These are phyloP conservation scores for Phanerotoma sp. DNA, from an alignment of 2,888 invertebrate species.

Conservation along the genomic window DNA sequence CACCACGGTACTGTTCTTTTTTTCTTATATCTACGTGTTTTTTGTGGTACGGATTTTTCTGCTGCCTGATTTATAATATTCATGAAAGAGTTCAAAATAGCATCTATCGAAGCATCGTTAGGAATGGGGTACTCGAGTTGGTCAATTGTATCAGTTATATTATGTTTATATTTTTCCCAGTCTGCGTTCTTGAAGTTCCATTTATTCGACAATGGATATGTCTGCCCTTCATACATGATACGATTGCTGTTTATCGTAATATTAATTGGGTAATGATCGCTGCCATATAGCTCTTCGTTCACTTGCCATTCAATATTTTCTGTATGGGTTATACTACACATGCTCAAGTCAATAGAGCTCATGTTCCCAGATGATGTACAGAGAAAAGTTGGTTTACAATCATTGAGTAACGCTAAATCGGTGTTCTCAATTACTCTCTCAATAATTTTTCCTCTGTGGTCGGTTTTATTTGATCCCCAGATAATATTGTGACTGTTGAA, in stretches of 20 bases:
- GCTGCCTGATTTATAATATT: neutral
- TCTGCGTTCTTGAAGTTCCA: slow-evolving; percentile 30
- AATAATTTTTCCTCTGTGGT: too few species aligned
- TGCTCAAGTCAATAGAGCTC: slow-evolving; percentile 22
- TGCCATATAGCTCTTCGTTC: slow-evolving; percentile 6
- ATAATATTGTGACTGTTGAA: too few species aligned
- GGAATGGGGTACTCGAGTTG: too few species aligned
- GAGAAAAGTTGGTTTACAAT: slow-evolving; percentile 30
- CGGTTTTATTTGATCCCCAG: too few species aligned
- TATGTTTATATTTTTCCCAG: slow-evolving; percentile 13
- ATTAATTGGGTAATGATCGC: slow-evolving; percentile 28
- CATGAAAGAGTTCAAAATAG: neutral
- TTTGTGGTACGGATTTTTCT: neutral
- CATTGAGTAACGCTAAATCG: too few species aligned
- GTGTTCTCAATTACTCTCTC: too few species aligned
- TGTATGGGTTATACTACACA: slow-evolving; percentile 4
- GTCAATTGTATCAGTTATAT: neutral
- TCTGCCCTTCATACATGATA: neutral
- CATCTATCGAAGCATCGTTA: neutral
- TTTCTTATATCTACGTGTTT: neutral
- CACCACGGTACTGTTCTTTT: slow-evolving; percentile 25
- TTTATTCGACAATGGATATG: too few species aligned
- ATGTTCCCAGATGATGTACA: slow-evolving; percentile 16
- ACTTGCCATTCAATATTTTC: slow-evolving; percentile 2
- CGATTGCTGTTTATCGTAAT: neutral